A percentile compares a stretch with the other conserved stretches of the same genome.
Conservation (phyloP, 2,797 vertebrate species). For the Rousettus madagascariensis region DNA sequence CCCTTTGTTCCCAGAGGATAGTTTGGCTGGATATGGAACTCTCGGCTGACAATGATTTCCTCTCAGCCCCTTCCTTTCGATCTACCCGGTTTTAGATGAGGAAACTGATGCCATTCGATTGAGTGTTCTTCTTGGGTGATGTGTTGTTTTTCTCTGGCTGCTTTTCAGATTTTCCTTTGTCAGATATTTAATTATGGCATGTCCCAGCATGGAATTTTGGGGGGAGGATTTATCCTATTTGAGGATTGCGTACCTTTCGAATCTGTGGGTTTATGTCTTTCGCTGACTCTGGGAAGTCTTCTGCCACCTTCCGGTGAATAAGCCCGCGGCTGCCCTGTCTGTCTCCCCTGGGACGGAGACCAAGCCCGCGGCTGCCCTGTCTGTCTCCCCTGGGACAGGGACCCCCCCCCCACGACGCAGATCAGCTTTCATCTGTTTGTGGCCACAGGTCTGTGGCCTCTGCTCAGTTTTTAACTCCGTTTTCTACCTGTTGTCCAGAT, state of each 20-base stretch:
- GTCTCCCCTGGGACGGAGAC: too few species aligned
- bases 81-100: background rate
- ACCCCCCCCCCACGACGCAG: too few species aligned
- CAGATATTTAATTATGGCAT: background rate
- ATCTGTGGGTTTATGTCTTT: background rate
- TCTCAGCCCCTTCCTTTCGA: background rate
- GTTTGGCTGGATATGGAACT: background rate
- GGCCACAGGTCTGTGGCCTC: background rate
- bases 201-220: background rate
- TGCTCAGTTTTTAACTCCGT: background rate
- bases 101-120: background rate
- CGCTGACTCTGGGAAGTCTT: background rate
- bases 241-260: background rate
- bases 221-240: background rate
- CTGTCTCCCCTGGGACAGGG: too few species aligned
- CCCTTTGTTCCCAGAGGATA: background rate
- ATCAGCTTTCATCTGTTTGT: background rate
- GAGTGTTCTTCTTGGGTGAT: background rate
- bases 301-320: background rate
- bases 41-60: background rate
- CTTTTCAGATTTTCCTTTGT: background rate
- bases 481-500: background rate
- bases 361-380: too few species aligned
- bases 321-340: background rate
- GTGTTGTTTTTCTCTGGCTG: background rate